Evolutionary conservation across 2,797 vertebrate genomes (phyloP), one percentile per base, ranked within the genome.

Genomic region (Chelon auratus): DNA sequence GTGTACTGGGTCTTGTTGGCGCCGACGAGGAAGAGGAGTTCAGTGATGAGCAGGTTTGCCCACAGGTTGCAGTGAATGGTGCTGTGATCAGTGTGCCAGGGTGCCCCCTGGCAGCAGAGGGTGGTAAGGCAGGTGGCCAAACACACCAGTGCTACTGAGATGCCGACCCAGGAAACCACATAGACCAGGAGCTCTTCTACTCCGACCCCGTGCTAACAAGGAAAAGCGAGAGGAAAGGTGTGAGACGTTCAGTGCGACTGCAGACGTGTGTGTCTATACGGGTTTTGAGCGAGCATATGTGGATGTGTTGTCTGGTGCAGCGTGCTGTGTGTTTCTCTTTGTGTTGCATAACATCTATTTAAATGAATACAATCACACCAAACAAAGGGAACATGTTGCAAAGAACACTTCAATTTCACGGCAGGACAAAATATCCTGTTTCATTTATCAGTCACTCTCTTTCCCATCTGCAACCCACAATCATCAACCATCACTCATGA

Each of bases 21-120:
- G 51, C 96, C 95, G 0, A 97, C 94, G 10, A 98, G 95, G 86
- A 98, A 97, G 76, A 98, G 94, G 59, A 98, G 95, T 71, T 98
- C 96, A 0, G 97, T 96, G 40, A 97, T 80, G 82, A 98, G 96
- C 88, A 98, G 95, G 75, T 95, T 97, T 89, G 97, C 95, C 91
- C 97, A 98, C 56, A 98, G 94, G 92, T 98, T 97, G 92, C 96
- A 97, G 93, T 98, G 97, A 86, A 98, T 97, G 88, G 96, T 97
- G 91, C 96, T 96, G 63, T 97, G 95, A 92, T 98, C 97, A 0
- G 96, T 96, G 90, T 97, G 96, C 80, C 92, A 93, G 0, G 97
- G 93, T 1, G 96, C 96, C 87, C 96, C 94, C 87, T 98, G 95
- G 90, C 96, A 97, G 94, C 97, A 97, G 75, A 98, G 95, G 14